A percentile compares a stretch with the other conserved stretches of the same genome.
These are phyloP conservation scores for Notiomystis cincta DNA, from an alignment of 2,113 vertebrate genomes.

Conservation along the genomic window DNA sequence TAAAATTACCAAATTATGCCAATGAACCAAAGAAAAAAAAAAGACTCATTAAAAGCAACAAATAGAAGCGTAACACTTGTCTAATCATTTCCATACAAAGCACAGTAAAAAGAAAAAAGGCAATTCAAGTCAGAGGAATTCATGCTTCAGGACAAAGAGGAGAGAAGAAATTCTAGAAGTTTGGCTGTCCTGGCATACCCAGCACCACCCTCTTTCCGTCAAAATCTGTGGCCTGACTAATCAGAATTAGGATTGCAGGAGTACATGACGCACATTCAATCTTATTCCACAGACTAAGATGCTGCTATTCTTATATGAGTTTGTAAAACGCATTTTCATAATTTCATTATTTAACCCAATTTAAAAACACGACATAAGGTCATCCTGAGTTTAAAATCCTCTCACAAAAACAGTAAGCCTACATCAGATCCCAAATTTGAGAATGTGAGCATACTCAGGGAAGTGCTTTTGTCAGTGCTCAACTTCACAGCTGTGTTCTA, in stretches of 20 bases:
- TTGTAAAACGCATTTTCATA: background rate
- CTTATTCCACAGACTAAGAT: background rate
- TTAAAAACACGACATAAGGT: background rate
- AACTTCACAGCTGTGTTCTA: background rate
- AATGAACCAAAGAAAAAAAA: background rate
- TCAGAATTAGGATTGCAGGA: background rate
- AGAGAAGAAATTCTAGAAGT: background rate
- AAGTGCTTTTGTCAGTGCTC: background rate
- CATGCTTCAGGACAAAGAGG: background rate
- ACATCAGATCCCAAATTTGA: background rate
- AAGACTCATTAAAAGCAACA: background rate
- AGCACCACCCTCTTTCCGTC: background rate
- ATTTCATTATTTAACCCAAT: background rate
- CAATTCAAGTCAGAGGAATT: background rate
- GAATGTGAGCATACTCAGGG: background rate
- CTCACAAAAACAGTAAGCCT: background rate
- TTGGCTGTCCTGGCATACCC: background rate
- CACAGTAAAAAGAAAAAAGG: background rate
- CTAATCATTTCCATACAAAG: background rate
- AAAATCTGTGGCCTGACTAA: background rate
- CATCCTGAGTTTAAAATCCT: background rate
- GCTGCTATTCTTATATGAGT: background rate
- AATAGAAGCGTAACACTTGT: background rate
- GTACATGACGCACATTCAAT: accelerated
- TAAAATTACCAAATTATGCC: background rate